Evolutionary conservation across 2,797 vertebrate species (phyloP), one percentile per base, ranked within the genome.

Genomic region (Danio jaintianensis): DNA sequence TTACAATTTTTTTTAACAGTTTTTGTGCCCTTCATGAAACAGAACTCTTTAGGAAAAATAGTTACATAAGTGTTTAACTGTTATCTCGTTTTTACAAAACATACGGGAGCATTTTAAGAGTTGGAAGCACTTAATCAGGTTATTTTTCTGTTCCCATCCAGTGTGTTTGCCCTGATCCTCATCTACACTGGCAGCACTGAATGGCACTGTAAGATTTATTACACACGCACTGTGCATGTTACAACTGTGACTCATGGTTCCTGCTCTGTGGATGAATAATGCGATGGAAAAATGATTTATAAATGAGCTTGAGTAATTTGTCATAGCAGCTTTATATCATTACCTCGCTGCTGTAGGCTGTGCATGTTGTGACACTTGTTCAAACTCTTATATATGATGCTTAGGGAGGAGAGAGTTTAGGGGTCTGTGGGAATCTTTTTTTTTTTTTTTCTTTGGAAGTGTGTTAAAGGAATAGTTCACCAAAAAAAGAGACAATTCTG

Each of bases 231-330:
- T 67, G 11, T 58, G 42, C 42, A 56, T 66, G 64, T 67, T 36
- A 55, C 15, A 67, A 58, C 63, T 36, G 6, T 47, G 40, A 77
- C 62, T 67, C 50, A 68, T 36, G 20, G 50, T 58, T 62, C 18
- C 55, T 78, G 70, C 50, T 67, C 16, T 52, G 7, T 58, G 52
- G 36, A 22, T 52, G 40, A 11, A 69, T 43, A 56, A 36, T 40
- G 3, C 9, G 29, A 66, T 29, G 29, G 13, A 12, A 40, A 55
- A 48, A 40, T 78, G 10, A 82, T 56, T 70, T 47, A 56, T n/a
- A 20, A 69, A 52, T 48, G 45, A 48, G 48, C 6, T 0, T n/a
- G 2, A 75, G 56, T 62, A 43, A 40, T 71, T 38, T 56, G 50
- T 55, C 56, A 58, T 63, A 16, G 38, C 5, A 15, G 9, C 62